Evolutionary conservation across 1,140 invertebrate species (phyloP), one percentile per base, ranked within the genome.

Genomic region (Dolichoris vasculosae): DNA sequence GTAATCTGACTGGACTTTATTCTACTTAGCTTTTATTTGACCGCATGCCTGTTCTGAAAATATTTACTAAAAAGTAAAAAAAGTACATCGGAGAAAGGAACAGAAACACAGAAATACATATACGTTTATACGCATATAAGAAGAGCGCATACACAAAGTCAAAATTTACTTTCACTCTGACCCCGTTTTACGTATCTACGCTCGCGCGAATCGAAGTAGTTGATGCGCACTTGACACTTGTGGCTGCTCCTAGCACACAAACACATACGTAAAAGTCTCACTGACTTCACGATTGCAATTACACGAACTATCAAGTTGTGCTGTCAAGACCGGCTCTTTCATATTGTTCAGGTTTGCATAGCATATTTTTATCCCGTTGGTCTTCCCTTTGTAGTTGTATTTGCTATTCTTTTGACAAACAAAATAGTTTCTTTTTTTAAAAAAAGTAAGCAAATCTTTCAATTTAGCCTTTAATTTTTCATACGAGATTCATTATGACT

Each of bases 141-240:
- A 59, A 26, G n/a, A 64, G 30, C 7, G 43, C 43, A 11, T 32
- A 71, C 30, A 4, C 17, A 35, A 59, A n/a, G 26, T 8, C 64
- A n/a, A 82, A 86, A 40, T 84, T 86, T 87, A 88, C 84, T 88
- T 89, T 88, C 84, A 86, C 86, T 88, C 30, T 73, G 83, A 77
- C 55, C 79, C 30, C 63, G 67, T 87, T 88, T 67, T 46, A 59
- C 63, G 69, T 43, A 73, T 2, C 17, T n/a, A 20, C 32, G 9
- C 67, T 69, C 75, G 30, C n/a, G 75, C 75, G 75, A 46, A 40
- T 63, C 78, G 51, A 38, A 78, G 30, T n/a, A 48, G 17, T 15
- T 32, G 46, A 71, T 30, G 67, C 64, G 84, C 59, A 84, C 75
- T 86, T 84, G 82, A 84, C 35, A 81, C 35, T 86, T 77, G 78